phyloP scores from a whole-genome alignment of 2,888 invertebrate species.

The Onthophagus sagittarius region DNA sequence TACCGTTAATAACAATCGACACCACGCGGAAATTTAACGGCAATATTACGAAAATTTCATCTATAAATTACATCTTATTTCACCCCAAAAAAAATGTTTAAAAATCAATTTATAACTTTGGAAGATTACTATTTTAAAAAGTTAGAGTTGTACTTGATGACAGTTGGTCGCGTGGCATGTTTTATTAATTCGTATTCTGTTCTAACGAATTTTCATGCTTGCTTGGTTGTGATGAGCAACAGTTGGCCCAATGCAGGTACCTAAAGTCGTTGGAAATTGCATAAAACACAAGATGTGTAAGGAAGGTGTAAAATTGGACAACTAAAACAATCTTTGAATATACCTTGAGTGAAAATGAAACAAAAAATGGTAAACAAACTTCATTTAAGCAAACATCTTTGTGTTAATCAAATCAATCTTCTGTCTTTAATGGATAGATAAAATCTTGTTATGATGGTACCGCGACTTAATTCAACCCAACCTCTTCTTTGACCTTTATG shows the following conservation, averaged over 20 bases:
- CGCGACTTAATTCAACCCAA: too few species aligned
- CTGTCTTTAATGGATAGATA: too few species aligned
- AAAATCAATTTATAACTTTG: too few species aligned
- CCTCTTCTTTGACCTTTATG: too few species aligned
- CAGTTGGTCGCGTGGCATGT: not conserved
- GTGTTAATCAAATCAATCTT: too few species aligned
- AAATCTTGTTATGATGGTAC: too few species aligned
- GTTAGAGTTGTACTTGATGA: not conserved
- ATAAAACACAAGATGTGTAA: too few species aligned
- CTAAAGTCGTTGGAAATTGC: not conserved
- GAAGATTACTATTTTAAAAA: not conserved
- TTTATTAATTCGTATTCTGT: not conserved
- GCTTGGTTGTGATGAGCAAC: not conserved
- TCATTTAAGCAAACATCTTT: too few species aligned
- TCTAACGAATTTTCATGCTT: not conserved
- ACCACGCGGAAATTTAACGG: not conserved
- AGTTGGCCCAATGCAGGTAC: not conserved
- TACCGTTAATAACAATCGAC: conserved; percentile 5
- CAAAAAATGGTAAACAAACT: too few species aligned
- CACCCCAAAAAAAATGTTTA: not conserved
- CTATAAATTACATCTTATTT: not conserved
- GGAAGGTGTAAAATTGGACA: too few species aligned
- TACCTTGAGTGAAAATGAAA: too few species aligned
- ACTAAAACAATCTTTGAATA: too few species aligned
- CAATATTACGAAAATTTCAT: not conserved